Base-by-base conservation (phyloP, 2,888 invertebrate species). In the Eristalinus aeneus region DNA sequence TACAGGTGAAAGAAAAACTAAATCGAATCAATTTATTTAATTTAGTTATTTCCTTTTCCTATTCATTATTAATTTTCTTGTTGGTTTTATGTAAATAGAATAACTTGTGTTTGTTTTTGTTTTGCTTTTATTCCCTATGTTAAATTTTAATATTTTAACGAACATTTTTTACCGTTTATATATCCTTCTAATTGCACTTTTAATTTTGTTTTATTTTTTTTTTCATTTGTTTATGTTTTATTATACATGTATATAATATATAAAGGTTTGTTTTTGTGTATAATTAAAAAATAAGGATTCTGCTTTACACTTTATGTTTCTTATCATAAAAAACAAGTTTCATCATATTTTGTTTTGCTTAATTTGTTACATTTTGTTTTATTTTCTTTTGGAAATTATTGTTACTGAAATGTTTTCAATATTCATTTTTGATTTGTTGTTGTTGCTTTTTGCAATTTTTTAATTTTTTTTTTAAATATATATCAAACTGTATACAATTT, bases 141-240 rank as follows among this genome's bases (percentile, higher is more conserved):
- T 79, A 81, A 86, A 77, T 80, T 87, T 81, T 72, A 71, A 81
- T 87, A 87, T 86, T 89, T 93, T 94, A 91, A 90, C 90, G 90
- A 89, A 90, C 90, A 89, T 89, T 79, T 89, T 89, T 90, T 93
- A 94, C 93, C 93, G 89, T 89, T 91, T 91, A 90, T 89, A 90
- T 85, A 90, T 90, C 91, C 90, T 93, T 93, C 94, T 94, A 94
- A 94, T 94, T 94, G 94, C 94, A 94, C 94, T 94, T 94, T 91
- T 89, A 90, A 90, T 90, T 90, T 91, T 91, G 90, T 90, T 90
- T 88, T 87, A 84, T 84, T 88, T 88, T 56, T 88, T 87, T 88
- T 88, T 16, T 46, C 46, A 16, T 46, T 46, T 89, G 63, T 68
- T 84, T 74, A 46, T 72, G 23, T 81, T 80, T 73, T 77, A 81